Conservation (phyloP, 1,140 invertebrate species). For the Leptinotarsa defecta region DNA sequence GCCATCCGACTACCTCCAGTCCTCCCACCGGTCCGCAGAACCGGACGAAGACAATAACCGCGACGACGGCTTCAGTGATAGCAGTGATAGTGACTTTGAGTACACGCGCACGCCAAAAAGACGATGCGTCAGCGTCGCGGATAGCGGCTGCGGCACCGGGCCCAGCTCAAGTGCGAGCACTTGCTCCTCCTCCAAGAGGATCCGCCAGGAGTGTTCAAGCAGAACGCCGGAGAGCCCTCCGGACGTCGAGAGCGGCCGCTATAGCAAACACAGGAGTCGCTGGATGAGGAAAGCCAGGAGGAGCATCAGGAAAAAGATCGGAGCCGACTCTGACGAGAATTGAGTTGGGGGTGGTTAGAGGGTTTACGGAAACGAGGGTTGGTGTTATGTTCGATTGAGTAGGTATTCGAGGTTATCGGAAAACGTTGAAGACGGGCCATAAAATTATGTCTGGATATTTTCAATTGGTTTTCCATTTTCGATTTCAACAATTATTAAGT, state of each 20-base stretch:
- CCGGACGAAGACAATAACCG: not conserved
- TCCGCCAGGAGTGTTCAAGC: slow-evolving; percentile 56
- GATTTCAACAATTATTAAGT: too few relatives aligned
- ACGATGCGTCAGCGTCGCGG: slow-evolving; percentile 38
- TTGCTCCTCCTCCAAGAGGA: slow-evolving; percentile 51
- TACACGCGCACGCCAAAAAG: slow-evolving; percentile 40
- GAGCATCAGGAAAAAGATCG: slow-evolving; percentile 61
- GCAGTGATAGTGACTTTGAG: slow-evolving; percentile 49
- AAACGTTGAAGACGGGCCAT: too few relatives aligned
- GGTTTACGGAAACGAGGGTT: slow-evolving; percentile 6
- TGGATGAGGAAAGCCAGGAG: slow-evolving; percentile 60
- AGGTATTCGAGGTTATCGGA: too few relatives aligned
- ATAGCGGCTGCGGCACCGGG: slow-evolving; percentile 52
- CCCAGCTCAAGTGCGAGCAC: slow-evolving; percentile 45
- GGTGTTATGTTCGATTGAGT: not conserved
- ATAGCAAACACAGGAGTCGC: slow-evolving; percentile 49
- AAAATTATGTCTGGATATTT: too few relatives aligned
- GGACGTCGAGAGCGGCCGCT: not conserved
- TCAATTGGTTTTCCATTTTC: too few relatives aligned
- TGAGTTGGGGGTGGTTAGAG: slow-evolving; percentile 40
- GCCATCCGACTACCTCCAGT: not conserved
- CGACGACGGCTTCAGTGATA: slow-evolving; percentile 30
- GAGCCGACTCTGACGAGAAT: slow-evolving; percentile 63
- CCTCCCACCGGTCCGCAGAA: not conserved
- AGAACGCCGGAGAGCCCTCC: slow-evolving; percentile 6